Conservation (phyloP, 2,888 invertebrate species). For the Leptarthrus brevirostris region DNA sequence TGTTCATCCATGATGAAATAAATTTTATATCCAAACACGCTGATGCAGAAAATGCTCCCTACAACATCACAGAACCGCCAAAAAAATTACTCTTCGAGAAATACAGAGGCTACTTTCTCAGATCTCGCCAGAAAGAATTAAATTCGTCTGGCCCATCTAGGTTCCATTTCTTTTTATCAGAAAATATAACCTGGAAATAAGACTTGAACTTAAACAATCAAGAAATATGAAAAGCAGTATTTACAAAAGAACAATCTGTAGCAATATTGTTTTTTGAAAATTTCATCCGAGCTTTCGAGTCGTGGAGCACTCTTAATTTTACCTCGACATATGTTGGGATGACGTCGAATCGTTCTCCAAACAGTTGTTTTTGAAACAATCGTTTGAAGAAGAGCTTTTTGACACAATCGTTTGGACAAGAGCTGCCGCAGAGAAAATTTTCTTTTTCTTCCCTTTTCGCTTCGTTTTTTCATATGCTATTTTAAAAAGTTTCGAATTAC, state of each 20-base stretch:
- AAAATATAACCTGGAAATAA: conserved; percentile 2
- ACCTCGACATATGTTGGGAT: neutral
- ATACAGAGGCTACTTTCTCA: neutral
- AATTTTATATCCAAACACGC: too few relatives aligned
- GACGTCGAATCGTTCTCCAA: conserved; percentile 9
- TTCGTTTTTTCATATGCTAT: conserved; percentile 18
- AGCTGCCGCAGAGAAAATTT: neutral
- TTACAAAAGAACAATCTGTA: neutral
- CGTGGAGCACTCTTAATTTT: conserved; percentile 5
- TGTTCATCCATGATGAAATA: too few relatives aligned
- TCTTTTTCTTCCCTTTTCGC: neutral
- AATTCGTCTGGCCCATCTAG: neutral
- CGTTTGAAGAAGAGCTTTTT: neutral
- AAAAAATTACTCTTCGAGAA: neutral
- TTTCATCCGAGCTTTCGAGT: neutral
- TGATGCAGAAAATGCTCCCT: neutral
- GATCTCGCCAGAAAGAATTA: conserved; percentile 7
- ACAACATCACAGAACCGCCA: conserved; percentile 3
- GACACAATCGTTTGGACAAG: neutral
- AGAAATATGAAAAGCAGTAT: neutral
- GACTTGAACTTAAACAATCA: conserved; percentile 4
- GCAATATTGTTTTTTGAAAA: neutral
- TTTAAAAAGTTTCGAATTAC: neutral
- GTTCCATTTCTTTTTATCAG: conserved; percentile 12
- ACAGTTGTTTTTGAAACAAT: conserved; percentile 8